These are phyloP conservation scores for Nemotelus nigrinus DNA, from an alignment of 2,888 invertebrate species.

Conservation along the genomic window DNA sequence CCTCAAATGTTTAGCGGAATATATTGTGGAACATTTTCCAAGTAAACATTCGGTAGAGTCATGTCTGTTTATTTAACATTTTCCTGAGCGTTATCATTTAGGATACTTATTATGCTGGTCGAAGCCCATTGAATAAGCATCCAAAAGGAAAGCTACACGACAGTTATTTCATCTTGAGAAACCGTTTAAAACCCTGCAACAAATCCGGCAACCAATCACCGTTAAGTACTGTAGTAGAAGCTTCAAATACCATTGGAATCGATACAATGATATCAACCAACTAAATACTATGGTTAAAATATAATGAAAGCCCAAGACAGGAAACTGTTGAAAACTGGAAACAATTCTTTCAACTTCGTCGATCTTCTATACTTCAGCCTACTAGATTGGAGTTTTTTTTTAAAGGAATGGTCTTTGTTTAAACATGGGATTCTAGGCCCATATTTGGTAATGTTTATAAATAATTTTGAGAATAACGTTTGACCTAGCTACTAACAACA, in stretches of 20 bases:
- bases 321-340: neutral
- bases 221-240: too few relatives aligned
- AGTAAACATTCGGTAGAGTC: neutral
- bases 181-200: neutral
- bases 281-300: neutral
- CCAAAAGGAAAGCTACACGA: conserved; percentile 9
- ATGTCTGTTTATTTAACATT: neutral
- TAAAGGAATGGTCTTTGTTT: conserved; percentile 15
- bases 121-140: neutral
- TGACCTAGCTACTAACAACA: neutral
- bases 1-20: neutral
- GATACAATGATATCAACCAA: neutral
- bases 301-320: neutral
- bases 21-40: neutral
- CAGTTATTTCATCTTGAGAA: neutral
- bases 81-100: neutral
- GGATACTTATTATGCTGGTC: conserved; percentile 10
- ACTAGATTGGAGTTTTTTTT: neutral
- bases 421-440: neutral
- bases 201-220: neutral
- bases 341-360: neutral
- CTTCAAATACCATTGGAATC: too few relatives aligned
- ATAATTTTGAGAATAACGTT: neutral
- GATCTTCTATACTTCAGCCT: neutral
- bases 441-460: neutral